Evolutionary conservation across 2,888 invertebrate species (phyloP).

Genomic region (Trichogramma dendrolimi): DNA sequence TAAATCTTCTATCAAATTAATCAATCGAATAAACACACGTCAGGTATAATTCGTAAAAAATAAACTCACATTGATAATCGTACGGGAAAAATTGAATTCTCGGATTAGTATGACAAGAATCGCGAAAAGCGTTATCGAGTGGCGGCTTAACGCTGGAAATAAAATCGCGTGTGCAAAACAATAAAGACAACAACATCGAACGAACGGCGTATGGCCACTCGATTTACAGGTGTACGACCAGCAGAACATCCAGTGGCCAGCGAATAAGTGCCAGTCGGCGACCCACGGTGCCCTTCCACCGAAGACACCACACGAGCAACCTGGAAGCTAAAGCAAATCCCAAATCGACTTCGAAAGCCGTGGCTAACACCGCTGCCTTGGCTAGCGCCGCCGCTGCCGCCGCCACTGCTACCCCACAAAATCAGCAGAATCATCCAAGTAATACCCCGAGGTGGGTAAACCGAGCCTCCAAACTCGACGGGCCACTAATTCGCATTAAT

Average conservation of each 20-base stretch:
- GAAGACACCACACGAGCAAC: conserved; percentile 53
- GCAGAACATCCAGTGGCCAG: conserved; percentile 35
- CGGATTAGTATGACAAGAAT: too few relatives aligned
- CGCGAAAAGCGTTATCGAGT: too few relatives aligned
- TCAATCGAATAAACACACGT: too few relatives aligned
- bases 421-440: conserved; percentile 39
- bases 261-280: conserved; percentile 55
- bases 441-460: conserved; percentile 52
- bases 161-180: too few relatives aligned
- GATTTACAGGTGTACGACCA: conserved; percentile 11
- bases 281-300: conserved; percentile 58
- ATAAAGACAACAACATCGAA: too few relatives aligned
- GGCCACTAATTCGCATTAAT: conserved; percentile 6
- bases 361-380: background rate
- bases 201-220: too few relatives aligned
- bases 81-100: too few relatives aligned
- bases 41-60: too few relatives aligned
- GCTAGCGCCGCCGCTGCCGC: conserved; percentile 4
- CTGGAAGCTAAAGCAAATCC: conserved; percentile 23
- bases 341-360: too few relatives aligned
- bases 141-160: too few relatives aligned
- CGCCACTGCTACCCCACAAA: conserved; percentile 20
- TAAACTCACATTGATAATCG: too few relatives aligned
- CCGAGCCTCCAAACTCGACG: conserved; percentile 33
- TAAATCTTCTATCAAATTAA: too few relatives aligned